Evolutionary conservation across 1,140 invertebrate genomes (phyloP), one percentile per base, ranked within the genome.

Genomic region (Drosophila paulistorum): DNA sequence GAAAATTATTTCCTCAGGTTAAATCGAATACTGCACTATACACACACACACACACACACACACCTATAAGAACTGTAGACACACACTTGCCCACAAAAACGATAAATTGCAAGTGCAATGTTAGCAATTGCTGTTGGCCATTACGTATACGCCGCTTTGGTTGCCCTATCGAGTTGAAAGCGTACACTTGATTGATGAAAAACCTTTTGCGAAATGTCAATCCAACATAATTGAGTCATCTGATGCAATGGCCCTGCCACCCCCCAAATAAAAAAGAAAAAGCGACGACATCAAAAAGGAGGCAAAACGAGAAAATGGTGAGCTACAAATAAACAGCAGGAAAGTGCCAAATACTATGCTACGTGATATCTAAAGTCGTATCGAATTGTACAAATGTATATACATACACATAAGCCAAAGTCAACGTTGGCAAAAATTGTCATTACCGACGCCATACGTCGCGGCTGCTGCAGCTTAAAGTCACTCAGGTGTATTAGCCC

Each of bases 141-240:
- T 82, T 86, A 83, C 69, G 83, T 86, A 82, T 87, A 81, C 82
- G 83, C 83, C 79, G 79, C 39, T 72, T 69, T 79, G 79, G 45
- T 62, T 48, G 63, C 33, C 42, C 59, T 41, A 67, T 57, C 17
- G 59, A 69, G 66, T 26, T 62, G 14, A 79, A 87, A 87, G 87
- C 82, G 72, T 69, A 72, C 63, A 79, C 83, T 87, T 86, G 82
- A 86, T 86, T 86, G 83, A 86, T 86, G 82, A 62, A 81, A 86
- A 73, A 81, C 80, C 76, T 71, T 67, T 87, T 75, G 65, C 76
- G 64, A 79, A 86, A 86, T 87, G 83, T 86, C 82, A 86, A 87
- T 87, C 79, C 66, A 82, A 79, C 76, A 86, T 86, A 86, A 86
- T 86, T 86, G 83, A 73, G 79, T 86, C 69, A 64, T 64, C 71